Conservation (phyloP, 2,888 invertebrate genomes). For the Apodemia duryi region DNA sequence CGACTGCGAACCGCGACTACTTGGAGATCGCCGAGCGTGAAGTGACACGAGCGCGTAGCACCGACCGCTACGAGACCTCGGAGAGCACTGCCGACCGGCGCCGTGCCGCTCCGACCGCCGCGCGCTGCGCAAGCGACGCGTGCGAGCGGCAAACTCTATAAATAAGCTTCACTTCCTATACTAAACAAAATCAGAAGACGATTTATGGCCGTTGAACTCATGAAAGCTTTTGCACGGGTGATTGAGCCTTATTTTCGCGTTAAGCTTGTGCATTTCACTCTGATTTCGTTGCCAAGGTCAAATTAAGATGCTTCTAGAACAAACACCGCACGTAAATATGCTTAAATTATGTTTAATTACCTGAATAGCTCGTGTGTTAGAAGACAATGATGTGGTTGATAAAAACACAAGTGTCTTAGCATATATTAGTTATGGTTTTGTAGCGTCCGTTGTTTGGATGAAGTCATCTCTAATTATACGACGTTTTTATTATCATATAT, state of each 20-base stretch:
- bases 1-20: slow-evolving; percentile 46
- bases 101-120: slow-evolving; percentile 26
- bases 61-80: slow-evolving; percentile 50
- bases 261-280: slow-evolving; percentile 33
- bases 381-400: slow-evolving; percentile 7
- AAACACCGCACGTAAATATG: background rate
- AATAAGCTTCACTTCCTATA: slow-evolving; percentile 71
- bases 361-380: background rate
- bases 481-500: slow-evolving; percentile 6
- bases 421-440: slow-evolving; percentile 7
- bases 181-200: slow-evolving; percentile 57
- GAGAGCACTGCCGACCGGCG: slow-evolving; percentile 44
- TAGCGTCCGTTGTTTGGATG: background rate
- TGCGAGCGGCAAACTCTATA: slow-evolving; percentile 56
- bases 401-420: slow-evolving; percentile 2
- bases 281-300: slow-evolving; percentile 50
- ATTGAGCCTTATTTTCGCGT: slow-evolving; percentile 42
- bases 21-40: slow-evolving; percentile 29
- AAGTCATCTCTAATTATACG: slow-evolving; percentile 10
- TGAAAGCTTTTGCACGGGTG: slow-evolving; percentile 54
- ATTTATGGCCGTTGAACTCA: slow-evolving; percentile 74
- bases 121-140: slow-evolving; percentile 41
- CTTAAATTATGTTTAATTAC: background rate
- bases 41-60: slow-evolving; percentile 35
- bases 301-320: slow-evolving; percentile 11